Evolutionary conservation across 2,888 invertebrate species (phyloP).

Genomic region (Capitulum mitella): DNA sequence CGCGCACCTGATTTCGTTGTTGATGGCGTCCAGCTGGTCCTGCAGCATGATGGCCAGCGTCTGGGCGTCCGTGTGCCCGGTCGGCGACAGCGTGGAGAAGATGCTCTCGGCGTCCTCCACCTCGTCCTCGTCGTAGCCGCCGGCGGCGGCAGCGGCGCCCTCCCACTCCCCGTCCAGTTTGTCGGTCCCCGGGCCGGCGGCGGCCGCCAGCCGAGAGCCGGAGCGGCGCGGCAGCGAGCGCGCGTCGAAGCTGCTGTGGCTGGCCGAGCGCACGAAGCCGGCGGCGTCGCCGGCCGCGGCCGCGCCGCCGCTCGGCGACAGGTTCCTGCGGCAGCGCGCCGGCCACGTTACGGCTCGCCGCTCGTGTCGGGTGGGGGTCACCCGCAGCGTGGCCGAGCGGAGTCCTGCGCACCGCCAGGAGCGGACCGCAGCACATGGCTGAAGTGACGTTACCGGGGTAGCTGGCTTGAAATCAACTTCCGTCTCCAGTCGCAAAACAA

Average conservation of each 20-base stretch:
- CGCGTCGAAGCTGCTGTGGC: slow-evolving; percentile 67
- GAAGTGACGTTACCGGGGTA: too few relatives aligned
- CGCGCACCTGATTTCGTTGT: slow-evolving; percentile 84
- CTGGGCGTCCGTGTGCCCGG: slow-evolving; percentile 77
- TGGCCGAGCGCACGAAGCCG: slow-evolving; percentile 34
- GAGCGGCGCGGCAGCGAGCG: slow-evolving; percentile 59
- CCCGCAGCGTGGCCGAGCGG: too few relatives aligned
- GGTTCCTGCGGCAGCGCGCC: slow-evolving; percentile 59
- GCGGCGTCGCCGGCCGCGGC: slow-evolving; percentile 28
- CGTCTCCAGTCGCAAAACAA: too few relatives aligned
- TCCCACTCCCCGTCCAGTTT: slow-evolving; percentile 53
- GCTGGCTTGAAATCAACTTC: too few relatives aligned
- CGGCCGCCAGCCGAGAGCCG: slow-evolving; percentile 44
- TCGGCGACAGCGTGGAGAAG: slow-evolving; percentile 59
- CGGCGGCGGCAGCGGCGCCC: slow-evolving; percentile 89
- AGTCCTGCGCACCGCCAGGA: too few relatives aligned
- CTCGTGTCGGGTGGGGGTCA: too few relatives aligned
- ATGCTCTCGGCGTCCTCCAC: slow-evolving; percentile 56
- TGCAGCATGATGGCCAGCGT: slow-evolving; percentile 97
- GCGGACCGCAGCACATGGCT: too few relatives aligned
- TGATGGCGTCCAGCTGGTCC: slow-evolving; percentile 98
- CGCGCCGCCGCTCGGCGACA: slow-evolving; percentile 32
- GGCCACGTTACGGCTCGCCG: too few relatives aligned
- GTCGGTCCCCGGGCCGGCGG: slow-evolving; percentile 50
- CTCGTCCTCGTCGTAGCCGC: slow-evolving; percentile 20